Evolutionary conservation across 1,140 invertebrate genomes (phyloP).

Genomic region (Carposina sasakii): DNA sequence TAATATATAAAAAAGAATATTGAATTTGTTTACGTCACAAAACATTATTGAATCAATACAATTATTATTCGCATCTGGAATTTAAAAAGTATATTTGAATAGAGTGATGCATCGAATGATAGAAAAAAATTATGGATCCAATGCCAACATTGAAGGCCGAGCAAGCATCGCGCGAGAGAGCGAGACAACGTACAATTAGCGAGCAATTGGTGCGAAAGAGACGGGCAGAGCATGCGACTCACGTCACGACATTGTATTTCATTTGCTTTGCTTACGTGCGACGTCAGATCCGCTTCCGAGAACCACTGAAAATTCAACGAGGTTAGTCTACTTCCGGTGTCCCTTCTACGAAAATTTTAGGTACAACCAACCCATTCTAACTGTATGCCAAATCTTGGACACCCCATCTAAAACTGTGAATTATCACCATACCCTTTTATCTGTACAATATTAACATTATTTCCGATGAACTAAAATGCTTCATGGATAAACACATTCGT

Average conservation of each 20-base stretch:
- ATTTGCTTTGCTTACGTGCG: slow-evolving; percentile 63
- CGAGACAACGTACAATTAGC: slow-evolving; percentile 53
- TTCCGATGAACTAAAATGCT: too few species aligned
- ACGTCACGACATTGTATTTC: slow-evolving; percentile 50
- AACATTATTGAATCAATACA: too few species aligned
- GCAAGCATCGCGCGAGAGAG: slow-evolving; percentile 35
- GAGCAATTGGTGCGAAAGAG: slow-evolving; percentile 46
- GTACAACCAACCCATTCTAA: neutral
- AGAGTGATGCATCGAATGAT: too few species aligned
- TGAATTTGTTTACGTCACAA: too few species aligned
- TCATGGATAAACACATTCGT: too few species aligned
- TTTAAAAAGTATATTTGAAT: too few species aligned
- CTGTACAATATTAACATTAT: slow-evolving; percentile 48
- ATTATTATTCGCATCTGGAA: too few species aligned
- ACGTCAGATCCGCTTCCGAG: slow-evolving; percentile 62
- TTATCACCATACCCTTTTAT: slow-evolving; percentile 27
- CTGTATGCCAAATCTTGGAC: slow-evolving; percentile 36
- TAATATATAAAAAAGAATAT: too few species aligned
- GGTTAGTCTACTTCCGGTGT: slow-evolving; percentile 56
- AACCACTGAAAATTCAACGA: slow-evolving; percentile 65
- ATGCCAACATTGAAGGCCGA: slow-evolving; percentile 26
- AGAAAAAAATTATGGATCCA: slow-evolving; percentile 23
- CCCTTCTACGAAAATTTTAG: slow-evolving; percentile 15
- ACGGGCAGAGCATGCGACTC: slow-evolving; percentile 62
- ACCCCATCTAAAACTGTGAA: slow-evolving; percentile 28